Base-by-base conservation (phyloP, 2,888 invertebrate species). In the Hyppa rectilinea region DNA sequence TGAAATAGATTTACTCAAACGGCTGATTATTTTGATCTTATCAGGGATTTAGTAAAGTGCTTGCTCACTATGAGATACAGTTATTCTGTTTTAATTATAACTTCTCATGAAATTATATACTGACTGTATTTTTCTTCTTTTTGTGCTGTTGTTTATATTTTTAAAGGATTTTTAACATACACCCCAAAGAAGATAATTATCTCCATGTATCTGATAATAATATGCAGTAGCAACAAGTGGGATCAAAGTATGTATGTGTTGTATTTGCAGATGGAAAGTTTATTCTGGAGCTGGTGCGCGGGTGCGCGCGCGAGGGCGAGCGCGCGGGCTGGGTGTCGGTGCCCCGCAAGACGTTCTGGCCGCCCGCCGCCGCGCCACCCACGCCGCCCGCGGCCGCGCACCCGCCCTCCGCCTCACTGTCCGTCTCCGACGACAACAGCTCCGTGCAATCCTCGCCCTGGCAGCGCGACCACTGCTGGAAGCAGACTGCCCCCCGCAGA, bases 381-480 rank as follows among this genome's bases (percentile, higher is more conserved):
- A 91, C 92, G 83, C 92, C 94, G 82, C 92, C 93, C 78, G 90
- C 92, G 82, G 88, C 90, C 93, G 97, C 97, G 81, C 97, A 96
- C 75, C 86, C 88, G 81, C 97, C 97, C 92, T 97, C 97, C 87
- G 97, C 97, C 89, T 98, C 98, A 85, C 97, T 98, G 92, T 98
- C 98, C 95, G 98, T 98, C 94, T 98, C 98, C 88, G 98, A 98
- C 96, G 98, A 98, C 94, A 98, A 98, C 95, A 98, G 98, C 90
- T 98, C 98, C 82, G 97, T 98, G 91, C 98, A 98, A 93, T 98
- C 98, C 84, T 98, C 98, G 88, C 98, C 98, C 77, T 98, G 98
- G 98, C 98, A 98, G 94, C 97, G 98, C 86, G 98, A 98, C 94
- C 98, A 98, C 95, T 97, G 98, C 91, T 98, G 98, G 98, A 98